These are phyloP conservation scores for Premnoplex brunnescens DNA, from an alignment of 2,797 vertebrate species.

Conservation along the genomic window DNA sequence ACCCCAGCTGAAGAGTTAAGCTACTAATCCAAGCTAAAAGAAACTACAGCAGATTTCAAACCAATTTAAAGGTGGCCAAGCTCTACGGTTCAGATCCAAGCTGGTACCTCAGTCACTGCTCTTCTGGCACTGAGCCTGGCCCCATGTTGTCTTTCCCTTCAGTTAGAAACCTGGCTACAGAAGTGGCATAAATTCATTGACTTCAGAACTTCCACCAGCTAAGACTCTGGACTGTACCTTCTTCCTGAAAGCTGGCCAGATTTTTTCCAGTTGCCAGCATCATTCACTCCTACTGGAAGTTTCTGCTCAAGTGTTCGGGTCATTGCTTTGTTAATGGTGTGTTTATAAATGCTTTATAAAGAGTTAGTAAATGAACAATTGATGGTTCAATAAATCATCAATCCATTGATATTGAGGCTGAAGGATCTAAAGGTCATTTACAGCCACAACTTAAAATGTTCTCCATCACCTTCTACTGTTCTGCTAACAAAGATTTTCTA, in stretches of 20 bases:
- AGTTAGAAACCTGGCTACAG: background rate
- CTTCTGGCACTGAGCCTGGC: background rate
- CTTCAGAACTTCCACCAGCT: background rate
- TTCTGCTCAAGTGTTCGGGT: background rate
- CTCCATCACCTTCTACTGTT: background rate
- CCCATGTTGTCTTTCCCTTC: background rate
- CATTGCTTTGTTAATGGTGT: background rate
- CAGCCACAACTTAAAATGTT: background rate
- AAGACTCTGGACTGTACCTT: background rate
- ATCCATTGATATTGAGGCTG: background rate
- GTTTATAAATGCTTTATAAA: background rate
- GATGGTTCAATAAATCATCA: background rate
- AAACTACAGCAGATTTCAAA: background rate
- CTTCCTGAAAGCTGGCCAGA: background rate
- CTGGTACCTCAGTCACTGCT: background rate
- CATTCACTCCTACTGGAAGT: background rate
- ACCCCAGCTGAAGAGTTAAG: background rate
- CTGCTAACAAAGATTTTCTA: background rate
- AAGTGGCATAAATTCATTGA: background rate
- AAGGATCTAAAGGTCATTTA: slow-evolving; percentile 1
- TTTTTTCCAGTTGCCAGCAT: background rate
- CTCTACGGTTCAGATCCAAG: background rate
- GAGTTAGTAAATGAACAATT: background rate
- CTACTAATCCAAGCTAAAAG: background rate
- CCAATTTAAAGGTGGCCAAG: background rate